Evolutionary conservation across 53 echinoderm and acorn worm genomes (phyloP).

Genomic region (Glandiceps talaboti): DNA sequence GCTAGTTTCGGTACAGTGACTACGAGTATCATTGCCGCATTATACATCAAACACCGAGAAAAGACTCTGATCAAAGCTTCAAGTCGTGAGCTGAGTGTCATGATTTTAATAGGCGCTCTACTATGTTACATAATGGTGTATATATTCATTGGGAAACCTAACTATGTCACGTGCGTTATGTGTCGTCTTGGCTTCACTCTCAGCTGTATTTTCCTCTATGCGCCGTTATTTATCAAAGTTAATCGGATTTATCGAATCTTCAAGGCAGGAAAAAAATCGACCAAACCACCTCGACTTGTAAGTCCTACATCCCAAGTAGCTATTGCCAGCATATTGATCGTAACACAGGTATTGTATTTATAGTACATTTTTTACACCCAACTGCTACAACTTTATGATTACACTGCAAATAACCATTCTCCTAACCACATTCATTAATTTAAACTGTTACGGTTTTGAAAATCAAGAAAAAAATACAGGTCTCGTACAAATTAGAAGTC

Average conservation of each 20-base stretch:
- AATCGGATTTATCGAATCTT: not conserved
- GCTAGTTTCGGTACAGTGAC: slow-evolving; percentile 7
- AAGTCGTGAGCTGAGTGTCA: slow-evolving; percentile 42
- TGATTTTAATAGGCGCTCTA: slow-evolving; percentile 29
- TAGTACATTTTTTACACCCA: too few species aligned
- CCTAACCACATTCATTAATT: too few species aligned
- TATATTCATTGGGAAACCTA: slow-evolving; percentile 14
- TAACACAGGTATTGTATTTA: not conserved
- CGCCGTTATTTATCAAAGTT: not conserved
- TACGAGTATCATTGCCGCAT: slow-evolving; percentile 1
- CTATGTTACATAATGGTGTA: slow-evolving; percentile 29
- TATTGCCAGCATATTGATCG: not conserved
- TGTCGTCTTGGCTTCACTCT: slow-evolving; percentile 7
- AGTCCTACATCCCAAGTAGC: slow-evolving; percentile 7
- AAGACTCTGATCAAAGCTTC: slow-evolving; percentile 52
- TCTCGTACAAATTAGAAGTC: too few species aligned
- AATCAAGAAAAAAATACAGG: too few species aligned
- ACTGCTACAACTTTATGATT: too few species aligned
- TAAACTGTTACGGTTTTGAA: too few species aligned
- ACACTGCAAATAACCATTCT: too few species aligned
- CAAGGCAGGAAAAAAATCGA: not conserved
- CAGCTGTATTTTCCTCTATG: not conserved
- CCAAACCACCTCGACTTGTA: not conserved
- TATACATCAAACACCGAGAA: slow-evolving; percentile 26
- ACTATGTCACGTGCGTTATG: slow-evolving; percentile 6